These are phyloP conservation scores for Napeogenes inachia DNA, from an alignment of 2,888 invertebrate genomes.

Conservation along the genomic window DNA sequence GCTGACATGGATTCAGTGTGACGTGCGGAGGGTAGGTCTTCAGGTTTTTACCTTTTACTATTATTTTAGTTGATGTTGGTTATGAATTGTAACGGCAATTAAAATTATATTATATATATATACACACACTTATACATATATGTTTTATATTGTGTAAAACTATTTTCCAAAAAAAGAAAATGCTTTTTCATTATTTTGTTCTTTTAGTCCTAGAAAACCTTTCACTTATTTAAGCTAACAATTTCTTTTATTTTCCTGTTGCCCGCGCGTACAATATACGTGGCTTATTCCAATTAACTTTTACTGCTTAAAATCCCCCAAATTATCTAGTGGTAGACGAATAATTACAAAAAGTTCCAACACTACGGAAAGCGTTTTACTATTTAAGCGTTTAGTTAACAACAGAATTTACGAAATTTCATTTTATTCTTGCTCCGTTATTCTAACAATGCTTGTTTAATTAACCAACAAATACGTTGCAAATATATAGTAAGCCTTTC, in stretches of 20 bases:
- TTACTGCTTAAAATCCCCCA: constrained; percentile 6
- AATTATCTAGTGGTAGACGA: constrained; percentile 5
- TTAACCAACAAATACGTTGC: too few species aligned
- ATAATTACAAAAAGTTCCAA: constrained; percentile 5
- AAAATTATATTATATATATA: too few species aligned
- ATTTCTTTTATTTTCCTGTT: constrained; percentile 6
- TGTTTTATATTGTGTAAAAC: neutral
- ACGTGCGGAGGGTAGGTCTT: neutral
- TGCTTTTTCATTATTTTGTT: too few species aligned
- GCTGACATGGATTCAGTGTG: constrained; percentile 8
- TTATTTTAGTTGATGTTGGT: too few species aligned
- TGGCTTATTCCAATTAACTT: constrained; percentile 7
- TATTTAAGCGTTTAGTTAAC: constrained; percentile 5
- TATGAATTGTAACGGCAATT: too few species aligned
- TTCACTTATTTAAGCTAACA: constrained; percentile 5
- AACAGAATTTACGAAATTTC: neutral
- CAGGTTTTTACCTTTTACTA: too few species aligned
- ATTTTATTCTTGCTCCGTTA: too few species aligned
- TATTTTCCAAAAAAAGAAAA: too few species aligned
- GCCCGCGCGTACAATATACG: constrained; percentile 2
- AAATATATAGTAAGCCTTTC: too few species aligned
- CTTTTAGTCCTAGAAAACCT: neutral
- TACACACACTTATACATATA: too few species aligned
- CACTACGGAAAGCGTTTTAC: neutral
- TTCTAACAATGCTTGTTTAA: too few species aligned